Percentiles rank a stretch among this genome's conserved stretches.
phyloP scores from a whole-genome alignment of 2,113 vertebrate species.

The Leptobrachium leishanense region DNA sequence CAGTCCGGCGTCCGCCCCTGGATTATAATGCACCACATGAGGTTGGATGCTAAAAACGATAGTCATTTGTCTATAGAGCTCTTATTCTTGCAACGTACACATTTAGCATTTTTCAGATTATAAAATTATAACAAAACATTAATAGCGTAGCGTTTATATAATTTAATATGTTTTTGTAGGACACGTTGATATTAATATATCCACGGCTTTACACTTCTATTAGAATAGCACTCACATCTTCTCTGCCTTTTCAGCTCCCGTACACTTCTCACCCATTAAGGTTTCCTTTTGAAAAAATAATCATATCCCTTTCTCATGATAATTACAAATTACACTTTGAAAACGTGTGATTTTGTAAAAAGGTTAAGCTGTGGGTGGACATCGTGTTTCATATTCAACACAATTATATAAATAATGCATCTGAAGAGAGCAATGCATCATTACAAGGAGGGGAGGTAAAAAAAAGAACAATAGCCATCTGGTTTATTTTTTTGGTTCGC shows the following conservation, averaged over 20 bases:
- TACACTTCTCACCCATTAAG: no score
- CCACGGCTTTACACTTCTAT: background rate
- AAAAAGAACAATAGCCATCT: conserved; percentile 20
- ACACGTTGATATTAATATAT: conserved; percentile 21
- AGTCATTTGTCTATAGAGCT: no score
- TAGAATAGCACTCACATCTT: no score
- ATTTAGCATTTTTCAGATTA: no score
- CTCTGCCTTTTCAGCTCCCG: no score
- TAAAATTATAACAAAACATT: no score
- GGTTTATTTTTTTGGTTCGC: conserved; percentile 8
- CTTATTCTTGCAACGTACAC: no score
- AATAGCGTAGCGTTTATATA: no score
- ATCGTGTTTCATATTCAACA: background rate
- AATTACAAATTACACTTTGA: background rate
- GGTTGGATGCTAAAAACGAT: no score
- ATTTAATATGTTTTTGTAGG: conserved; percentile 24
- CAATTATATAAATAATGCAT: background rate
- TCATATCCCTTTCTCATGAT: background rate
- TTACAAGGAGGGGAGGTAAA: background rate
- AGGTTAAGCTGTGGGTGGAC: background rate
- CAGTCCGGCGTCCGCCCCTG: no score
- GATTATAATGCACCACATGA: no score
- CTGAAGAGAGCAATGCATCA: background rate
- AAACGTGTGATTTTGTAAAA: background rate
- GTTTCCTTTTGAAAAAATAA: background rate